phyloP scores from a whole-genome alignment of 2,113 vertebrate genomes.

The Myrmecophaga tridactyla region DNA sequence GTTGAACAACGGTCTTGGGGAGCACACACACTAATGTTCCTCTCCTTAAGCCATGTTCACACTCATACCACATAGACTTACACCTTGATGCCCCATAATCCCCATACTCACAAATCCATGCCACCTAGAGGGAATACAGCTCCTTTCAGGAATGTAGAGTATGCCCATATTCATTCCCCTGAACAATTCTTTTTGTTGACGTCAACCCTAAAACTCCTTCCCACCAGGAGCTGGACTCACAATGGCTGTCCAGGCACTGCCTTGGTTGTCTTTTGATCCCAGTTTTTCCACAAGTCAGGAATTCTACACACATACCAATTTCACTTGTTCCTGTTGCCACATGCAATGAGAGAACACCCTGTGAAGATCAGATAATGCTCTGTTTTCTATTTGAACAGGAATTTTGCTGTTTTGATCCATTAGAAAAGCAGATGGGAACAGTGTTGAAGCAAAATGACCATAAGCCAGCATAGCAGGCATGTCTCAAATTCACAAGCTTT shows the following conservation, averaged over 20 bases:
- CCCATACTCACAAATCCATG: no score
- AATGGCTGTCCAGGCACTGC: neutral
- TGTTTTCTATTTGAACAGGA: neutral
- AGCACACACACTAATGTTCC: no score
- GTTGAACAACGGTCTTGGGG: no score
- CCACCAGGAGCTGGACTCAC: neutral
- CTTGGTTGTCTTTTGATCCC: neutral
- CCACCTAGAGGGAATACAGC: no score
- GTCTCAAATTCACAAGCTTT: neutral
- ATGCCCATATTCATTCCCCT: no score
- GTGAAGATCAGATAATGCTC: neutral
- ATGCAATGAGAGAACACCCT: neutral
- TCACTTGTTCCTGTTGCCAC: neutral
- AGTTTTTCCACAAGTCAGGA: neutral
- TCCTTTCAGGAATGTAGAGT: no score
- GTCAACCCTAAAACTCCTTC: neutral
- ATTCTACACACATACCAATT: neutral
- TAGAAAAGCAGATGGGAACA: neutral
- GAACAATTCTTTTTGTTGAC: neutral
- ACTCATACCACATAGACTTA: no score
- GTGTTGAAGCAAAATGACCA: neutral
- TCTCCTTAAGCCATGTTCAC: no score
- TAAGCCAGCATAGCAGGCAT: neutral
- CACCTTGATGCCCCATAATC: no score
- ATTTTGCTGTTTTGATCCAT: neutral